Base-by-base conservation (phyloP, 1,140 invertebrate species). In the Sminthurides bifidus region DNA sequence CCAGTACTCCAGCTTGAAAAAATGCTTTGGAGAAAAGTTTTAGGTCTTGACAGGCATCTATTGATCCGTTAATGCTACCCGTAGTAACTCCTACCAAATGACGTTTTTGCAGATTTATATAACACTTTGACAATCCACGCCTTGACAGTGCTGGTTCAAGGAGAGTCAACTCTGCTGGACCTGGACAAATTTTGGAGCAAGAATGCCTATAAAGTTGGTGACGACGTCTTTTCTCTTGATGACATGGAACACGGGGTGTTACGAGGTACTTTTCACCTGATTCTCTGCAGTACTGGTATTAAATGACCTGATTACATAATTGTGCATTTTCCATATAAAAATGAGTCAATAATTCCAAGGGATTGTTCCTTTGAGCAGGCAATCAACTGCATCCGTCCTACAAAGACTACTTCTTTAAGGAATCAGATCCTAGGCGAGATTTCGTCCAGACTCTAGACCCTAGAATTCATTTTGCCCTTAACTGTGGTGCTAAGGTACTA, bases 211-310 rank as follows among this genome's bases (percentile, higher is more conserved):
- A 66, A 65, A 26, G 70, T 73, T 54, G 71, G 66, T 21, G 65
- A 65, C 1, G 57, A 63, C 41, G 51, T 66, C 3, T 72, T 66
- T 59, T 67, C 65, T 15, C 58, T 72, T 24, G 72, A 73, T 62
- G 70, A 72, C 50, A 71, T 74, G 15, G 71, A 73, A 59, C 72
- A 74, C 60, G 72, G 72, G 1, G 66, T 74, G 35, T 58, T 74
- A 3, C 64, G 72, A 66, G 66, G 70, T 69, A 63, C n/a, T 8
- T 53, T 1, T n/a, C 10, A n/a, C 10, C 33, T 17, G 17, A 37
- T 37, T 37, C 33, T 37, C 33, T 37, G 33, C 17, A 17, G 12
- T 12, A 37, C 17, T 37, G 33, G n/a, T n/a, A n/a, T n/a, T n/a
- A n/a, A n/a, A n/a, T n/a, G n/a, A n/a, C n/a, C n/a, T n/a, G n/a